A percentile compares a stretch with the other conserved stretches of the same genome.
Evolutionary conservation across 2,113 vertebrate genomes (phyloP).

Genomic region (Callospermophilus lateralis): DNA sequence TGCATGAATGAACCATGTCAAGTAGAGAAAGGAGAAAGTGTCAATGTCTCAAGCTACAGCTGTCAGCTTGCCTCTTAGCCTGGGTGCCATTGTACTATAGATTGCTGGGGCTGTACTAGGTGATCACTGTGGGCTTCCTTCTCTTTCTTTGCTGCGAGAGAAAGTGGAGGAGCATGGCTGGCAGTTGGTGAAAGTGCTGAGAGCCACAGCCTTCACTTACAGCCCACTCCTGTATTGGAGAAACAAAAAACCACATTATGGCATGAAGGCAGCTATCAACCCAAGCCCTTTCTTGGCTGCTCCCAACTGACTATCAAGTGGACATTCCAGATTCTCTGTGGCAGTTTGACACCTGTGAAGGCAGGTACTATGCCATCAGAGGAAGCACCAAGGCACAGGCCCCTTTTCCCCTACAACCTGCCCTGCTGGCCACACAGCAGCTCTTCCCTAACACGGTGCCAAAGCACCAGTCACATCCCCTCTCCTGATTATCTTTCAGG

Average conservation of each 20-base stretch:
- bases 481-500: slow-evolving; percentile 70
- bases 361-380: not conserved
- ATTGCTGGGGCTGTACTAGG: slow-evolving; percentile 80
- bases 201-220: slow-evolving; percentile 68
- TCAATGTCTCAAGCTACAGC: not conserved
- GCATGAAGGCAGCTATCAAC: too few relatives aligned
- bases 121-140: slow-evolving; percentile 71
- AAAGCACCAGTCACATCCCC: slow-evolving; percentile 15
- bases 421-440: not conserved
- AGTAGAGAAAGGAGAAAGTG: not conserved
- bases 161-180: slow-evolving; percentile 63
- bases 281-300: not conserved
- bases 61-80: slow-evolving; percentile 57
- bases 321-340: slow-evolving; percentile 54
- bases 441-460: not conserved
- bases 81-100: slow-evolving; percentile 79
- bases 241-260: too few relatives aligned
- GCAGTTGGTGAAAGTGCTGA: slow-evolving; percentile 81
- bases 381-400: not conserved
- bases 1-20: not conserved
- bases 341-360: not conserved
- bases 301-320: not conserved
- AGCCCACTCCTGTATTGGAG: slow-evolving; percentile 45
- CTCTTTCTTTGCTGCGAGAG: slow-evolving; percentile 84
- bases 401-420: not conserved